These are phyloP conservation scores for Diplazon laetatorius DNA, from an alignment of 2,888 invertebrate genomes.

Conservation along the genomic window DNA sequence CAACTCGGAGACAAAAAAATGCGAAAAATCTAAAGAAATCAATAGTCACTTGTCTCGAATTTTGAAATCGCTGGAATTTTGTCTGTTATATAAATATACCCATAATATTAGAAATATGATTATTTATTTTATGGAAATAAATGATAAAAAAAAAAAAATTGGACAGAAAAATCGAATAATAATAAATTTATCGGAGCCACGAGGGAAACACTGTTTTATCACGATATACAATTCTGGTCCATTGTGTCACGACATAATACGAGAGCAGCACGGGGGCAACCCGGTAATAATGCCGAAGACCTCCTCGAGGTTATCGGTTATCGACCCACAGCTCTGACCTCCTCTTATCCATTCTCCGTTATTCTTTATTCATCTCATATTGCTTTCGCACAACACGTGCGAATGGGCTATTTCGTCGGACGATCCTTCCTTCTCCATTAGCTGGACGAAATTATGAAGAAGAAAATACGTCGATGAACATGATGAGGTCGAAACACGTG, in stretches of 20 bases:
- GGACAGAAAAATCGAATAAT: background rate
- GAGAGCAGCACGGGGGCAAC: background rate
- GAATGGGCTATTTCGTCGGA: background rate
- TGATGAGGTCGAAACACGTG: background rate
- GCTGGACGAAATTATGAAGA: background rate
- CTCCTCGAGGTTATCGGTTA: slow-evolving; percentile 19
- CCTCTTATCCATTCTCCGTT: background rate
- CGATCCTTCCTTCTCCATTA: background rate
- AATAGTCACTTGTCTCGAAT: too few relatives aligned
- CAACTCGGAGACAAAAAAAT: background rate
- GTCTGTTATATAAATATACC: too few relatives aligned
- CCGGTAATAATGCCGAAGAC: slow-evolving; percentile 9
- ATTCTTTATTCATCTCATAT: background rate
- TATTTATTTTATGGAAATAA: too few relatives aligned
- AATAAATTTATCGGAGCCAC: background rate
- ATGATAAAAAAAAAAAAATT: background rate
- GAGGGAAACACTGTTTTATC: background rate
- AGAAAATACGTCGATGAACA: background rate
- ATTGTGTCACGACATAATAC: slow-evolving; percentile 20
- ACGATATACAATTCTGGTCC: background rate
- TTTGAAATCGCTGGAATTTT: too few relatives aligned
- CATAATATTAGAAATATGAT: too few relatives aligned
- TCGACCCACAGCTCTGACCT: slow-evolving; percentile 6
- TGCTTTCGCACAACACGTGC: background rate
- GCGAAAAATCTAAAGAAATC: too few relatives aligned